Conservation (phyloP, 2,113 vertebrate genomes). For the Tragelaphus buxtoni region DNA sequence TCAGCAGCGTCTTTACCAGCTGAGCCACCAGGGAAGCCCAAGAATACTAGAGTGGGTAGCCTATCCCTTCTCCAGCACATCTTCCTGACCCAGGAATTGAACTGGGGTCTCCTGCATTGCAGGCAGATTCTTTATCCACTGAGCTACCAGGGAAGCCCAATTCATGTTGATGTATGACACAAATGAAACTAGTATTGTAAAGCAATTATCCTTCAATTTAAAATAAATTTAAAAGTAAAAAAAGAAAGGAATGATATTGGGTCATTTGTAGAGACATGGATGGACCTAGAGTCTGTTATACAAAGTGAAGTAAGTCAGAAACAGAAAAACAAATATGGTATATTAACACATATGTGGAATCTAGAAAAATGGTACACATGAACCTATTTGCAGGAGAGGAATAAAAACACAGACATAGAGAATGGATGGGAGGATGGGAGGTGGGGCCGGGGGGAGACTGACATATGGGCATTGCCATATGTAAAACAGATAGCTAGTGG, state of each 20-base stretch:
- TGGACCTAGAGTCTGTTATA: not conserved
- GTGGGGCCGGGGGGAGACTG: fast-evolving
- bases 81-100: not conserved
- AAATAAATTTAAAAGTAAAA: not conserved
- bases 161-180: not conserved
- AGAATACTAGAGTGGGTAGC: not conserved
- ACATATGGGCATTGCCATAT: not conserved
- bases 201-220: not conserved
- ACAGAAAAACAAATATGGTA: not conserved
- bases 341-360: not conserved
- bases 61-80: not conserved
- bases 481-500: not conserved
- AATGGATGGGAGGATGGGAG: not conserved
- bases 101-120: not conserved
- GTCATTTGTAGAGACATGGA: not conserved
- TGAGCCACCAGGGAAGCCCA: not conserved
- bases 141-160: not conserved
- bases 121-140: not conserved
- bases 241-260: not conserved
- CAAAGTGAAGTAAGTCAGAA: not conserved
- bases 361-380: not conserved
- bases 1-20: not conserved
- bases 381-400: not conserved
- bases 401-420: not conserved
- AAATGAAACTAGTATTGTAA: not conserved